Conservation (phyloP, 2,797 vertebrate genomes). For the Semotilus atromaculatus region DNA sequence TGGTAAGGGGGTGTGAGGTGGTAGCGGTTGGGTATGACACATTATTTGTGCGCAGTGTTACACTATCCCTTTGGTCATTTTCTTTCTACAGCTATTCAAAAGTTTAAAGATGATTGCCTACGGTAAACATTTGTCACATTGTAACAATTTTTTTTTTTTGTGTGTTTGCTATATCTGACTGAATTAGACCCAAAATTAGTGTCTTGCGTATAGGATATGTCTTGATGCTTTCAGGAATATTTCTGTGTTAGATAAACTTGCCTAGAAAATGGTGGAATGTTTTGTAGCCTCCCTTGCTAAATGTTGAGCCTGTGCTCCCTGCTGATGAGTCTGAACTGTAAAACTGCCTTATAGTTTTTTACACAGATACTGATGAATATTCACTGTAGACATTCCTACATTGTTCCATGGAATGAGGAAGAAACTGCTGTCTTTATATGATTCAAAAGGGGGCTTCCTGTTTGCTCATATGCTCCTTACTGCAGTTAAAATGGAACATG, state of each 20-base stretch:
- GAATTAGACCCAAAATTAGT: slow-evolving; percentile 60
- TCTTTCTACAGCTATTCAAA: slow-evolving; percentile 38
- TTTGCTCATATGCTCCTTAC: slow-evolving; percentile 43
- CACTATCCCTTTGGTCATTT: slow-evolving; percentile 57
- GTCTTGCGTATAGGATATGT: slow-evolving; percentile 43
- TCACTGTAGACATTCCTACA: slow-evolving; percentile 27
- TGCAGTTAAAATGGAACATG: slow-evolving; percentile 48
- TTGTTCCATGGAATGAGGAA: slow-evolving; percentile 17
- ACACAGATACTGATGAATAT: slow-evolving; percentile 11
- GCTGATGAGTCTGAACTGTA: slow-evolving; percentile 51
- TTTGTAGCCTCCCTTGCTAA: slow-evolving; percentile 53
- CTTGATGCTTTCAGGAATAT: slow-evolving; percentile 42
- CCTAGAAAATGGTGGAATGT: slow-evolving; percentile 49
- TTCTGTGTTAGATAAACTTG: slow-evolving; percentile 29
- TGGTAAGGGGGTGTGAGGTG: slow-evolving; percentile 47
- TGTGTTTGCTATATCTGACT: slow-evolving; percentile 61
- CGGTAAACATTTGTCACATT: slow-evolving; percentile 15
- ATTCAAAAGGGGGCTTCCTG: slow-evolving; percentile 22
- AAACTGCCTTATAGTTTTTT: slow-evolving; percentile 61
- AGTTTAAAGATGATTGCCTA: slow-evolving; percentile 1
- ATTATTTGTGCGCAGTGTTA: slow-evolving; percentile 50
- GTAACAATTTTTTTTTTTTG: slow-evolving; percentile 26
- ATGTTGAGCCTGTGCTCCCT: slow-evolving; percentile 46
- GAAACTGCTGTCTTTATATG: slow-evolving; percentile 17
- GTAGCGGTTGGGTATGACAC: slow-evolving; percentile 48